phyloP scores from a whole-genome alignment of 2,888 invertebrate genomes.

The Campoletis raptor region DNA sequence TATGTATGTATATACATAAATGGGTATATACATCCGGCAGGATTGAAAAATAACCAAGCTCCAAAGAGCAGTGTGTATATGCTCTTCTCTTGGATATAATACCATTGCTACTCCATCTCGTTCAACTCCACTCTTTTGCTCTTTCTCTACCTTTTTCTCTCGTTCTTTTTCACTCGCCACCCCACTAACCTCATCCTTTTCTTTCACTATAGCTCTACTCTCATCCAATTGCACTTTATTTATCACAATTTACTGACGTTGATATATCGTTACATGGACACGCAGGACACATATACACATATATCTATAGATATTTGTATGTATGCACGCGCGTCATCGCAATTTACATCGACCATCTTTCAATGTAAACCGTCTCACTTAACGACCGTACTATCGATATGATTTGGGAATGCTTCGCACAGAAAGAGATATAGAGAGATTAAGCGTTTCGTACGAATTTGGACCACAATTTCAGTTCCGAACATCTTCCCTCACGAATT shows the following conservation, averaged over 20 bases:
- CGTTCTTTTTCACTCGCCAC: conserved; percentile 34
- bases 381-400: conserved; percentile 76
- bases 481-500: neutral
- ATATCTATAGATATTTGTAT: neutral
- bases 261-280: conserved; percentile 81
- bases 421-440: neutral
- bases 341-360: conserved; percentile 83
- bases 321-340: conserved; percentile 79
- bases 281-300: conserved; percentile 74
- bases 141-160: conserved; percentile 40
- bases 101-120: conserved; percentile 63
- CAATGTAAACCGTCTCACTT: conserved; percentile 83
- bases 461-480: neutral
- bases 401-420: conserved; percentile 54
- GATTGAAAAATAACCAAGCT: conserved; percentile 75
- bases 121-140: conserved; percentile 48
- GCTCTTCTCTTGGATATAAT: conserved; percentile 45
- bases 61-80: conserved; percentile 33
- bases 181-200: conserved; percentile 43
- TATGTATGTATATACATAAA: conserved; percentile 19
- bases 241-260: conserved; percentile 84
- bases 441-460: conserved; percentile 11
- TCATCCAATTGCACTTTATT: conserved; percentile 82
- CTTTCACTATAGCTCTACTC: conserved; percentile 51
- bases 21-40: conserved; percentile 59